These are phyloP conservation scores for Teleopsis dalmanni DNA, from an alignment of 1,140 invertebrate species.

Conservation along the genomic window DNA sequence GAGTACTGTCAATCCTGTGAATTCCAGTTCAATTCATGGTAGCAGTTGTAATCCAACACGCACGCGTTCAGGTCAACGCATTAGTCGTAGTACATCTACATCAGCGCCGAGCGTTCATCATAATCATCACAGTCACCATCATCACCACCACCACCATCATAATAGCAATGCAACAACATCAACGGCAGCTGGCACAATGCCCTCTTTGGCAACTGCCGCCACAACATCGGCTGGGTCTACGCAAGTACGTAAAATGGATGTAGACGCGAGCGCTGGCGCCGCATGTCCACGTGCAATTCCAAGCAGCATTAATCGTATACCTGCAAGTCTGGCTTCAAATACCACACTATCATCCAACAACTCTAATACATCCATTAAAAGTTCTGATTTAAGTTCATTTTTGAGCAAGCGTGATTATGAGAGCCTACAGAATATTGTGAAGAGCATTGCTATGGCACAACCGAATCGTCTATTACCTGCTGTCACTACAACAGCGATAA, in stretches of 20 bases:
- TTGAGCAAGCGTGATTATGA: slow-evolving; percentile 50
- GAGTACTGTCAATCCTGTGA: slow-evolving; percentile 62
- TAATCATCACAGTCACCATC: slow-evolving; percentile 16
- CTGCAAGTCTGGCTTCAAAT: neutral
- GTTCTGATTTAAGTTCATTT: slow-evolving; percentile 36
- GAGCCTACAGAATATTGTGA: slow-evolving; percentile 49
- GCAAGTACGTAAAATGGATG: slow-evolving; percentile 19
- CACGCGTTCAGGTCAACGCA: neutral
- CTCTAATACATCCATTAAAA: slow-evolving; percentile 20
- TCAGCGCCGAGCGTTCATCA: neutral
- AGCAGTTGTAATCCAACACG: neutral
- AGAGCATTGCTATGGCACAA: slow-evolving; percentile 28
- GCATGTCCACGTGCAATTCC: slow-evolving; percentile 16
- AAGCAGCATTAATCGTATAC: neutral
- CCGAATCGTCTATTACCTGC: slow-evolving; percentile 4
- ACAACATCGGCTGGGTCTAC: neutral
- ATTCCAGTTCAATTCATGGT: neutral
- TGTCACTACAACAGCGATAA: neutral
- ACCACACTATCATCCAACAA: neutral
- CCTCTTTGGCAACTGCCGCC: neutral
- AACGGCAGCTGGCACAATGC: slow-evolving; percentile 11
- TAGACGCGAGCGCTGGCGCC: slow-evolving; percentile 20
- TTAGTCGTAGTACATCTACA: neutral
- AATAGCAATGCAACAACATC: neutral
- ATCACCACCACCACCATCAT: slow-evolving; percentile 30